Evolutionary conservation across 2,797 vertebrate species (phyloP), one percentile per base, ranked within the genome.

Genomic region (Rhinella marina): DNA sequence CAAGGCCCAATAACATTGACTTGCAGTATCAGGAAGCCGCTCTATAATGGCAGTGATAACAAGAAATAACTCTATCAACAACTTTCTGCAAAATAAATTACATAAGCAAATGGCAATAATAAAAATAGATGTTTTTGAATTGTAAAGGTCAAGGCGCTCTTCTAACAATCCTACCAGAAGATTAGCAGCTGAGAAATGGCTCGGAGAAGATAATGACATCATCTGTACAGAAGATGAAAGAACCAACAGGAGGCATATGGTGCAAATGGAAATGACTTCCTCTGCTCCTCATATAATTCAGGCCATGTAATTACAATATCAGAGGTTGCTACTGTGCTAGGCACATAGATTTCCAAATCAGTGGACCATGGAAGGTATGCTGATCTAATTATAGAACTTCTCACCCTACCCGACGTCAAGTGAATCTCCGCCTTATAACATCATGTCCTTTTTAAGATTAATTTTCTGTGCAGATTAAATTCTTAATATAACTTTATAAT

Each of bases 51-150:
- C 11, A 70, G 52, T 56, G 41, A 82, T 70, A 75, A 75, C 48
- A 75, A 50, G 72, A 13, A 5, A 52, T 11, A 50, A 50, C 1
- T 7, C 21, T 8, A 48, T 73, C 48, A 41, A 50, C 50, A 21
- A 50, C 72, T 19, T 21, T 48, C 21, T 70, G 81, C 19, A 48
- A 56, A 82, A 82, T 82, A 81, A 66, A 82, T 68, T 70, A 82
- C 48, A 82, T 4, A 82, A 56, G 64, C 25, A 48, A 64, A 56
- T 6, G 23, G n/a, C 48, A 82, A 70, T 82, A 82, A 82, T 19
- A 82, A 70, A 82, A 82, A 82, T 82, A 82, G 66, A 82, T 70
- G 64, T 82, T 70, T 82, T 68, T 82, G 14, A 64, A 27, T 25
- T 54, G n/a, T 14, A 82, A 82, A 82, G 81, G 81, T 82, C 81